Base-by-base conservation (phyloP, 2,888 invertebrate species). In the Sipha maydis region DNA sequence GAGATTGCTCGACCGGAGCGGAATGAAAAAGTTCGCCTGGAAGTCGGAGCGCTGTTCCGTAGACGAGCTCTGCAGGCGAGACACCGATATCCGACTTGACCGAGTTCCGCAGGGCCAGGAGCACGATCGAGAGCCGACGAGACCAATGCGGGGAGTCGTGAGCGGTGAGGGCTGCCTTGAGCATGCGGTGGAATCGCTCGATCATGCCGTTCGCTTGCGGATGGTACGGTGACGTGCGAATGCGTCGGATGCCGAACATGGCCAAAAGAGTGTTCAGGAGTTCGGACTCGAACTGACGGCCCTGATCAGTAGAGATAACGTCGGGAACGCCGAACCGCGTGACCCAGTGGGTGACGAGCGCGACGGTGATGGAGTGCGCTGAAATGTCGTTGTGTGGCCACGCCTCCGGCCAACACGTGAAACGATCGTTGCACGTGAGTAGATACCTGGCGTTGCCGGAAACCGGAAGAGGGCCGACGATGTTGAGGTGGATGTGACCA, bases 261-360 rank as follows among this genome's bases (percentile, higher is more conserved):
- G 67, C 17, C 2, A 34, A 14, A 7, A 89, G 80, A 7, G 17
- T 25, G 25, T 48, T 0, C 89, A 92, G 92, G 5, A 92, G 89
- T 0, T 79, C 38, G 0, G 91, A 91, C 80, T 91, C 91, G 83
- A 92, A 92, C 89, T 92, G 92, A 48, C 91, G 89, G 54, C 92
- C 92, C 90, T 91, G 91, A 90, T 92, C 92, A n/a, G 91, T 91
- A 0, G 92, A 91, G 8, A 92, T 90, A 5, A 56, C 86, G 0
- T 54, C 31, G 5, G 92, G 92, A 17, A 91, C 90, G 0, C 92
- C 92, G 89, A 91, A 93, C 17, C 92, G 90, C 0, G 92, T 86
- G 2, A 93, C 91, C 93, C 92, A 93, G 0, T 90, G 90, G 0
- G 80, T 71, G 25, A 91, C 69, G 7, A 89, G 31, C 19, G 48